Evolutionary conservation across 1,140 invertebrate genomes (phyloP).

Genomic region (Pararge aegeria): DNA sequence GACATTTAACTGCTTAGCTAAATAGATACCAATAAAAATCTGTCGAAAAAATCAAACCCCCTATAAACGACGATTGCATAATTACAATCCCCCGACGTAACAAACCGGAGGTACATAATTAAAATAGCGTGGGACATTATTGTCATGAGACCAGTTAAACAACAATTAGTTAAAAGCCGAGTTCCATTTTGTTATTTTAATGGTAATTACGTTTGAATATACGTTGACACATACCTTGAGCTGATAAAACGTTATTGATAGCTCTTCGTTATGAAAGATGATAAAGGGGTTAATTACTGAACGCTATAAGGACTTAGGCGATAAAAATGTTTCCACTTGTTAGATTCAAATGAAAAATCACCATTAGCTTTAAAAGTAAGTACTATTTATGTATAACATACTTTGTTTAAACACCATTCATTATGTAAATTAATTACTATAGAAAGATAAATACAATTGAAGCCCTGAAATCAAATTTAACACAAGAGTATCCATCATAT

Average conservation of each 20-base stretch:
- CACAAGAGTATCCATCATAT: too few relatives aligned
- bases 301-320: not conserved
- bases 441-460: too few relatives aligned
- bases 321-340: not conserved
- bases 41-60: too few relatives aligned
- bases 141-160: slow-evolving; percentile 41
- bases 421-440: too few relatives aligned
- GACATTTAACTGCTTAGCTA: too few relatives aligned
- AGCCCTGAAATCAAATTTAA: too few relatives aligned
- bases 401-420: too few relatives aligned
- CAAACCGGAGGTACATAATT: slow-evolving; percentile 37
- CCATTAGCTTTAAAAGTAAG: not conserved
- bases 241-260: slow-evolving; percentile 15
- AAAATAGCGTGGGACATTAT: slow-evolving; percentile 44
- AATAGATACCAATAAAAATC: too few relatives aligned
- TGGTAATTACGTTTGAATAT: slow-evolving; percentile 28
- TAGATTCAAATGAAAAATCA: not conserved
- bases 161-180: slow-evolving; percentile 50
- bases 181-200: slow-evolving; percentile 27
- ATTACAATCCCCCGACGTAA: slow-evolving; percentile 1
- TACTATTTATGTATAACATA: too few relatives aligned
- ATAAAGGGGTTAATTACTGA: not conserved
- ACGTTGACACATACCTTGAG: slow-evolving; percentile 14
- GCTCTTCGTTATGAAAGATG: not conserved
- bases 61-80: not conserved